Percentiles rank a stretch among this genome's conserved stretches.
Evolutionary conservation across 2,888 invertebrate genomes (phyloP).

Genomic region (Gymnoscelis rufifasciata): DNA sequence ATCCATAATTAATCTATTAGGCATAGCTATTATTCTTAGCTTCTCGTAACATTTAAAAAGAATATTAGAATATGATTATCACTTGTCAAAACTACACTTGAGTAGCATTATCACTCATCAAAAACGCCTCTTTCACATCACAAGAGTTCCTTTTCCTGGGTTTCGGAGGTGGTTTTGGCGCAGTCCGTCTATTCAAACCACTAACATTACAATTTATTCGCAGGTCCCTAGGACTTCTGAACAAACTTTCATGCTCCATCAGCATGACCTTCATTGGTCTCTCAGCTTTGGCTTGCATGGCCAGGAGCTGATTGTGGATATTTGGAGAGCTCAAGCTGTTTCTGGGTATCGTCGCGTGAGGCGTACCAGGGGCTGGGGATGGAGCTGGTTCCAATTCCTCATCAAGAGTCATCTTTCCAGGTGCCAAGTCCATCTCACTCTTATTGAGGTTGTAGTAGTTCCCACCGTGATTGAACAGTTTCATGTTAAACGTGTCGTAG

Average conservation of each 20-base stretch:
- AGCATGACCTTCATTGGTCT: constrained; percentile 58
- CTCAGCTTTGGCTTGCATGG: constrained; percentile 63
- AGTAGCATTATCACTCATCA: constrained; percentile 91
- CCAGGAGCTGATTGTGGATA: constrained; percentile 70
- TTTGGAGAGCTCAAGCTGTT: constrained; percentile 76
- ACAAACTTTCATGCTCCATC: constrained; percentile 56
- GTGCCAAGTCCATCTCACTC: constrained; percentile 79
- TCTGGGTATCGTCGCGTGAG: constrained; percentile 66
- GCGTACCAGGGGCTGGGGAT: constrained; percentile 74
- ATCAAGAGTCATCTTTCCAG: constrained; percentile 74
- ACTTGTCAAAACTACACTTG: constrained; percentile 81
- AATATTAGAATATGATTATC: constrained; percentile 17
- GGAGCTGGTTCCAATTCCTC: constrained; percentile 73
- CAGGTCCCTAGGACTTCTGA: constrained; percentile 50
- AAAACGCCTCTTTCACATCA: constrained; percentile 83
- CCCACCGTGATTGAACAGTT: constrained; percentile 91
- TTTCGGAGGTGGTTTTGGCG: constrained; percentile 88
- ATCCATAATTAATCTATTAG: too few relatives aligned
- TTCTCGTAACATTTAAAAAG: background rate
- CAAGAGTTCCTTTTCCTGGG: constrained; percentile 85
- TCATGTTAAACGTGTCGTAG: constrained; percentile 90
- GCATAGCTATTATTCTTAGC: too few relatives aligned
- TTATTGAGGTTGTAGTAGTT: constrained; percentile 88
- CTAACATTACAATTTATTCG: constrained; percentile 56
- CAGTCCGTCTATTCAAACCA: constrained; percentile 73